Base-by-base conservation (phyloP, 2,113 vertebrate genomes). In the Cranoglanis bouderius region DNA sequence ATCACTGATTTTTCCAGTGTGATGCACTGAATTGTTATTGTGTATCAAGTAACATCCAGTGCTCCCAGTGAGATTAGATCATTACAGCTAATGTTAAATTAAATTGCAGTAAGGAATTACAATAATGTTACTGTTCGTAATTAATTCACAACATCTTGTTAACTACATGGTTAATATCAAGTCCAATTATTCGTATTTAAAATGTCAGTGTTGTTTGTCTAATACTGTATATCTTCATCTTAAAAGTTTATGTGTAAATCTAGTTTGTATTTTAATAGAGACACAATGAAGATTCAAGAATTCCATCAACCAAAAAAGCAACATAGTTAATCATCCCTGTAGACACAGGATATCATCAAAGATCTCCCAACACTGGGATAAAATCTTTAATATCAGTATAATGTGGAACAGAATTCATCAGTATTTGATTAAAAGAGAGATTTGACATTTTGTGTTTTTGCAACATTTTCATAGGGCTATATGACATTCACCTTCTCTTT, bases 401-500 rank as follows among this genome's bases (percentile, higher is more conserved):
- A 63, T 18, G 32, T 86, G 57, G 74, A 63, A 43, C 74, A 85
- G 26, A 67, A 70, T 70, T 85, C 29, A 63, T 78, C 26, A 46
- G 13, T 55, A 21, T 61, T 86, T 78, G 35, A 87, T 87, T 57
- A 82, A 81, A 81, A 67, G 29, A 63, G 14, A 81, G 43, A 87
- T 53, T 26, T 63, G 14, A 18, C 63, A 12, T 43, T 59, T 21
- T 16, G 16, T 13, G 46, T 29, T 29, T 35, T 26, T 80, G 32
- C 26, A 70, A 55, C 32, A 70, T n/a, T 82, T 89, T 81, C 32
- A 70, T 46, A 32, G 74, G 29, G 46, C 16, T 81, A 2, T 59
- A 75, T 82, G 32, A 85, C 67, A 55, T 87, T 46, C 13, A 63
- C 74, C 46, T 87, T 89, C 75, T 88, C n/a, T 40, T 40, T 12